These are phyloP conservation scores for Leptodactylus fuscus DNA, from an alignment of 2,113 vertebrate genomes.

Conservation along the genomic window DNA sequence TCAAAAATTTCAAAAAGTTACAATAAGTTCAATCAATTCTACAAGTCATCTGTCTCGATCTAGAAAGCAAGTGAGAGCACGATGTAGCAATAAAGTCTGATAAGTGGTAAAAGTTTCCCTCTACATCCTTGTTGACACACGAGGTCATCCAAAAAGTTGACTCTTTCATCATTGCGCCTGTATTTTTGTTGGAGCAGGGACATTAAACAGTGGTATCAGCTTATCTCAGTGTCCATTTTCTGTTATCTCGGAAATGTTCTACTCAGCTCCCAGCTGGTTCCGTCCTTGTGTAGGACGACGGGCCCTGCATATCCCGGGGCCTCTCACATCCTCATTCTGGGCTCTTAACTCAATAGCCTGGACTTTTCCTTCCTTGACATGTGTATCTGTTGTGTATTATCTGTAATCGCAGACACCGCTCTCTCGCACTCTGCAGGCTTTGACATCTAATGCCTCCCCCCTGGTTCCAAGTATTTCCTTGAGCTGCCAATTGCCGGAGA, in stretches of 20 bases:
- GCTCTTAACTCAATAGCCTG: conserved; percentile 13
- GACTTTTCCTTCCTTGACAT: conserved; percentile 29
- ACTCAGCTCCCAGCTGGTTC: not conserved
- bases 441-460: conserved; percentile 36
- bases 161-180: not conserved
- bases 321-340: conserved; percentile 29
- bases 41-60: no score
- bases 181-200: not conserved
- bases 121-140: not conserved
- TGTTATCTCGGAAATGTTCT: not conserved
- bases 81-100: not conserved
- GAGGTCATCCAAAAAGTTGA: not conserved
- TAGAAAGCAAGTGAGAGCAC: no score
- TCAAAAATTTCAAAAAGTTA: no score
- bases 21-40: no score
- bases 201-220: not conserved
- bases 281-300: not conserved
- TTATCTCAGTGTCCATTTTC: conserved; percentile 20
- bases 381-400: conserved; percentile 21
- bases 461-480: conserved; percentile 31
- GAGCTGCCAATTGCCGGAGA: conserved; percentile 41
- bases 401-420: conserved; percentile 41
- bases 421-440: conserved; percentile 2
- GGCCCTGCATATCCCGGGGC: not conserved
- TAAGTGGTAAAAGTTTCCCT: not conserved